A percentile compares a stretch with the other conserved stretches of the same genome.
phyloP scores from a whole-genome alignment of 2,797 vertebrate genomes.

The Apodemus agrarius region DNA sequence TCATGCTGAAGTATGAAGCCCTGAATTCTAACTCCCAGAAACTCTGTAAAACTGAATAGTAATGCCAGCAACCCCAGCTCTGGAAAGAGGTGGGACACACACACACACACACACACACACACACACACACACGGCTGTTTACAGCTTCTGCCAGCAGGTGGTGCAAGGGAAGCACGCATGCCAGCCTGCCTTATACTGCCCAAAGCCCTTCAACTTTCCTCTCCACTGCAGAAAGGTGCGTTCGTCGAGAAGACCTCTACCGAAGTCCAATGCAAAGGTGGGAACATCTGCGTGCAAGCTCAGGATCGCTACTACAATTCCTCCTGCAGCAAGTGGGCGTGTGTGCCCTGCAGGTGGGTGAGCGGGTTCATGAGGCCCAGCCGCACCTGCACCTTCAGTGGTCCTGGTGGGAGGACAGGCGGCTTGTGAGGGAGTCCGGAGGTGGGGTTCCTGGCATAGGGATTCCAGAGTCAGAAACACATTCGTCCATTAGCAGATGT shows the following conservation, averaged over 20 bases:
- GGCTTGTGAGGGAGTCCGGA: not conserved
- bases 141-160: constrained; percentile 81
- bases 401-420: not conserved
- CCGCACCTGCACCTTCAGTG: not conserved
- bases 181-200: not conserved
- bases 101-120: too few species aligned
- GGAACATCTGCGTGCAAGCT: constrained; percentile 82
- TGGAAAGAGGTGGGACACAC: not conserved
- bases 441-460: not conserved
- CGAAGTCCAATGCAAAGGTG: constrained; percentile 60
- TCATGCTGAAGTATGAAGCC: not conserved
- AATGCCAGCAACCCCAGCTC: not conserved
- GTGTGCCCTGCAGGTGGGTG: constrained; percentile 77
- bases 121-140: not conserved
- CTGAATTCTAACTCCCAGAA: not conserved
- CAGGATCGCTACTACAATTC: constrained; percentile 86
- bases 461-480: not conserved
- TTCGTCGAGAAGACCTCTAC: constrained; percentile 56
- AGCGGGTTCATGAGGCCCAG: not conserved
- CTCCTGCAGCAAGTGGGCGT: constrained; percentile 85
- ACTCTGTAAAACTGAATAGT: not conserved
- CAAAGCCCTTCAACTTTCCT: not conserved
- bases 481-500: not conserved
- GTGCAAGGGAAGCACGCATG: not conserved
- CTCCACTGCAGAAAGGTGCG: constrained; percentile 42